phyloP scores from a whole-genome alignment of 2,888 invertebrate genomes.

The Eupithecia inturbata region DNA sequence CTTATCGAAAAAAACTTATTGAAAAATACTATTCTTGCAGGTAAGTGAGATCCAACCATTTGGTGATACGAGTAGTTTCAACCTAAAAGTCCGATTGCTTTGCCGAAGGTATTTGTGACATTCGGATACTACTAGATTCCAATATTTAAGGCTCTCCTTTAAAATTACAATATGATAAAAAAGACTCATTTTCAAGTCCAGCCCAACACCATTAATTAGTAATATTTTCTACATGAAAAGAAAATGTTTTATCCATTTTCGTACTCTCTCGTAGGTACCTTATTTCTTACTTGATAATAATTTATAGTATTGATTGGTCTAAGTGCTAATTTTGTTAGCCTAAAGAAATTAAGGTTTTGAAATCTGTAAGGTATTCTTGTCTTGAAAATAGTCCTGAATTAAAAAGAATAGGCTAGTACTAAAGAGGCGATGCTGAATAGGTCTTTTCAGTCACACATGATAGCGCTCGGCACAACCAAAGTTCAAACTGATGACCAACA shows the following conservation, averaged over 20 bases:
- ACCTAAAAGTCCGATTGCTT: slow-evolving; percentile 4
- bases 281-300: no score
- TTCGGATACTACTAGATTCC: background rate
- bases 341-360: no score
- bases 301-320: no score
- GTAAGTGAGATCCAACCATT: background rate
- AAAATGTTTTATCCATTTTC: background rate
- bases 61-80: background rate
- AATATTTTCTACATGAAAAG: background rate
- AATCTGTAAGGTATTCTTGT: background rate
- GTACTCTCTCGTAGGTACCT: no score
- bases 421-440: background rate
- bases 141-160: background rate
- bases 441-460: background rate
- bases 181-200: background rate
- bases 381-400: background rate
- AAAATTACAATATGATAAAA: background rate
- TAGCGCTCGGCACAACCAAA: background rate
- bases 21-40: background rate
- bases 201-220: background rate
- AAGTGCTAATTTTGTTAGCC: no score
- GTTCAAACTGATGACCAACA: background rate
- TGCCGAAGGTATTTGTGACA: background rate
- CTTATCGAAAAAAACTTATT: background rate
- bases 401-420: background rate